A percentile compares a stretch with the other conserved stretches of the same genome.
Evolutionary conservation across 1,140 invertebrate species (phyloP).

Genomic region (Notospermus geniculatus): DNA sequence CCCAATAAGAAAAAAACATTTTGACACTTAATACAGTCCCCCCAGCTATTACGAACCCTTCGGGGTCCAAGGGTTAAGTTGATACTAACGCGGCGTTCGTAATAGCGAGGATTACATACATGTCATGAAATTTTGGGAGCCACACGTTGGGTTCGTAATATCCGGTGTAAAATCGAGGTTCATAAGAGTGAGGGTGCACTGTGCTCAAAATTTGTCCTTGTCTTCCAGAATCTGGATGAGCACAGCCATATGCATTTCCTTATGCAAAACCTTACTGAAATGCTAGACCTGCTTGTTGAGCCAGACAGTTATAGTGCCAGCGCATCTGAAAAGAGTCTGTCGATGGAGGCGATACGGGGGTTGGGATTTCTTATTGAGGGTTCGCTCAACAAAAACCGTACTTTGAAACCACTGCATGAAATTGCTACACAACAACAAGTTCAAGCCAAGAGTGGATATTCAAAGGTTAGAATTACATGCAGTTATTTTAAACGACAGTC

Average conservation of each 20-base stretch:
- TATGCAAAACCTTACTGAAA: constrained; percentile 49
- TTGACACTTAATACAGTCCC: too few relatives aligned
- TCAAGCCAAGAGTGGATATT: constrained; percentile 43
- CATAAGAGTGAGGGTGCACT: too few relatives aligned
- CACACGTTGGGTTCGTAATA: too few relatives aligned
- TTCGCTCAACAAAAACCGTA: constrained; percentile 44
- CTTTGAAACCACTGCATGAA: constrained; percentile 31
- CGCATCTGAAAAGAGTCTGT: constrained; percentile 20
- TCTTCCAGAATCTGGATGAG: constrained; percentile 48
- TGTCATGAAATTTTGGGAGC: too few relatives aligned
- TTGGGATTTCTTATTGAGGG: constrained; percentile 49
- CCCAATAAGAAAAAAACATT: too few relatives aligned
- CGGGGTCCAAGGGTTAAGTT: too few relatives aligned
- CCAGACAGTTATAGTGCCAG: constrained; percentile 31
- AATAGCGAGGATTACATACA: too few relatives aligned
- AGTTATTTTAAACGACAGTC: too few relatives aligned
- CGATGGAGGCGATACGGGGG: constrained; percentile 43
- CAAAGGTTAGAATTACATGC: constrained; percentile 33
- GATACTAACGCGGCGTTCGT: too few relatives aligned
- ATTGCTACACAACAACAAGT: constrained; percentile 39
- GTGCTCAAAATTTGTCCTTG: neutral
- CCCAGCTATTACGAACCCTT: too few relatives aligned
- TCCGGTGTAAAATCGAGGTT: too few relatives aligned
- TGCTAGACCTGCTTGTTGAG: constrained; percentile 51
- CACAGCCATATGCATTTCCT: constrained; percentile 52